A percentile compares a stretch with the other conserved stretches of the same genome.
These are phyloP conservation scores for Dinoponera quadriceps DNA, from an alignment of 1,140 invertebrate species.

Conservation along the genomic window DNA sequence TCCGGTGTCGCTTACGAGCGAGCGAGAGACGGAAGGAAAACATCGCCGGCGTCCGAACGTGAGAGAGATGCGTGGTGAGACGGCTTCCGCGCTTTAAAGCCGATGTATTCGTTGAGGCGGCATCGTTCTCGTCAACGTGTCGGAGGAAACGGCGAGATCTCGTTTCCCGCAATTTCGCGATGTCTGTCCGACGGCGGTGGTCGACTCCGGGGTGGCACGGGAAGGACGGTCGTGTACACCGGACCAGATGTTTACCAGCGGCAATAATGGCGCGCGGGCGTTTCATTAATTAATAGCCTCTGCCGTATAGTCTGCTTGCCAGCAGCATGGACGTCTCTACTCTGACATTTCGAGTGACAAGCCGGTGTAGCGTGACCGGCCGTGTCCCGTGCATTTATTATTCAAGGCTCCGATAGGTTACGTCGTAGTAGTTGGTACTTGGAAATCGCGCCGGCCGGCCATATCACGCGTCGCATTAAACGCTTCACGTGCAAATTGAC, in stretches of 20 bases:
- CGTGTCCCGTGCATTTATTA: slow-evolving; percentile 83
- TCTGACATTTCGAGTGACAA: slow-evolving; percentile 86
- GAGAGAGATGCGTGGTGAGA: neutral
- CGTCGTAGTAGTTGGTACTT: slow-evolving; percentile 79
- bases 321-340: slow-evolving; percentile 73
- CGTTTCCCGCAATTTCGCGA: slow-evolving; percentile 30
- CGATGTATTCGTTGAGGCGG: neutral
- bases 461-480: slow-evolving; percentile 80
- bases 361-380: slow-evolving; percentile 84
- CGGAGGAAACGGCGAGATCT: neutral
- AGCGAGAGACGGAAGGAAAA: slow-evolving; percentile 10
- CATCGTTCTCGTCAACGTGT: too few species aligned
- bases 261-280: slow-evolving; percentile 70
- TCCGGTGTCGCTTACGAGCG: slow-evolving; percentile 70
- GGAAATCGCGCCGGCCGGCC: slow-evolving; percentile 76
- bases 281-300: slow-evolving; percentile 84
- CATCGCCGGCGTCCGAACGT: neutral
- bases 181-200: slow-evolving; percentile 24
- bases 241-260: slow-evolving; percentile 63
- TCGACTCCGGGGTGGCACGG: slow-evolving; percentile 33
- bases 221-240: slow-evolving; percentile 58
- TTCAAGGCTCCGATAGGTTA: slow-evolving; percentile 83
- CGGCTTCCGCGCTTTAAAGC: neutral
- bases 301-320: slow-evolving; percentile 71
- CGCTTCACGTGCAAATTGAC: slow-evolving; percentile 74